A percentile compares a stretch with the other conserved stretches of the same genome.
Conservation (phyloP, 2,113 vertebrate species). For the western clawed frog (Xenopus tropicalis) region DNA sequence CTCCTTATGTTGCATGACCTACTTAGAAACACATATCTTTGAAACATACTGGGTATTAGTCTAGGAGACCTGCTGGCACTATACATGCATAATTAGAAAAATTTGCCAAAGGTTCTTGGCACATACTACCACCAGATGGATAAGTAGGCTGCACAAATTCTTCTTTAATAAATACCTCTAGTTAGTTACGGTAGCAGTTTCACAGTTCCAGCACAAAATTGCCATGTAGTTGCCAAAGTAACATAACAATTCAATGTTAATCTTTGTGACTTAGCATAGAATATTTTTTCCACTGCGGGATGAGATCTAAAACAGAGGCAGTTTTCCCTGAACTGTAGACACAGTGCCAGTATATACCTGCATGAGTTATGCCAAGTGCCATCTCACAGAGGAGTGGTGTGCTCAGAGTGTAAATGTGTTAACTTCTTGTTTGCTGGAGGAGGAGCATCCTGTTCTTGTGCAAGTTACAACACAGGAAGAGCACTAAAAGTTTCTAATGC, state of each 20-base stretch:
- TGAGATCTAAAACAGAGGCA: neutral
- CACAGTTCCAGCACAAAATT: slow-evolving; percentile 22
- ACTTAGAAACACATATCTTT: slow-evolving; percentile 19
- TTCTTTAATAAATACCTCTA: slow-evolving; percentile 29
- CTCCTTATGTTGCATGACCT: slow-evolving; percentile 24
- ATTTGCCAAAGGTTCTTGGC: slow-evolving; percentile 28
- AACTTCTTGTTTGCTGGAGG: too few species aligned
- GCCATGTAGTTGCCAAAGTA: slow-evolving; percentile 35
- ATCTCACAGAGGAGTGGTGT: neutral
- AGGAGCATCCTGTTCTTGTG: too few species aligned
- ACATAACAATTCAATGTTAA: slow-evolving; percentile 26
- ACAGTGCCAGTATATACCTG: neutral
- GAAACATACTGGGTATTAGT: slow-evolving; percentile 9
- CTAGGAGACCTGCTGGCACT: slow-evolving; percentile 22
- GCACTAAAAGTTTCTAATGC: too few species aligned
- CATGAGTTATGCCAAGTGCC: neutral
- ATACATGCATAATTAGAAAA: slow-evolving; percentile 21
- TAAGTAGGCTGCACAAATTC: slow-evolving; percentile 36
- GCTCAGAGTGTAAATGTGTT: too few species aligned
- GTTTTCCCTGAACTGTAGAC: neutral
- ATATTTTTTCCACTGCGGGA: slow-evolving; percentile 10
- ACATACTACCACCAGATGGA: slow-evolving; percentile 34
- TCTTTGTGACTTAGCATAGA: slow-evolving; percentile 3
- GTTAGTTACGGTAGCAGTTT: slow-evolving; percentile 3
- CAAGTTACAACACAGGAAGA: too few species aligned